Evolutionary conservation across 2,888 invertebrate genomes (phyloP).

Genomic region (Drosophila kambysellisi): DNA sequence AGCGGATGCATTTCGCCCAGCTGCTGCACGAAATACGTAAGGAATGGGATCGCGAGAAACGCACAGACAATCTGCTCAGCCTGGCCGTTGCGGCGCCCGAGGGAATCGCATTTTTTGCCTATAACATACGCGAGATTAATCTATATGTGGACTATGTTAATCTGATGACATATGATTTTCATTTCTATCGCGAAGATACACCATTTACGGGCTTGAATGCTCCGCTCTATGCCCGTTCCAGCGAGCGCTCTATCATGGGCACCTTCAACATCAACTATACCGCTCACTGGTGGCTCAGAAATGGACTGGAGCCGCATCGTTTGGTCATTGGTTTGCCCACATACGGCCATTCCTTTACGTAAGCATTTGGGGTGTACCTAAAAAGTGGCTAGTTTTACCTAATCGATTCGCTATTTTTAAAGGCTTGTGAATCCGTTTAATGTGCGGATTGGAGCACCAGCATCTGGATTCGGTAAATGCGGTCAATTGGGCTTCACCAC

Average conservation of each 20-base stretch:
- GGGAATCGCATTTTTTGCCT: slow-evolving; percentile 90
- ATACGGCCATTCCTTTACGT: slow-evolving; percentile 93
- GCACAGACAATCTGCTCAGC: slow-evolving; percentile 87
- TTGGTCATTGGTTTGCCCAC: slow-evolving; percentile 94
- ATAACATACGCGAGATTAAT: slow-evolving; percentile 92
- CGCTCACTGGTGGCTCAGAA: slow-evolving; percentile 90
- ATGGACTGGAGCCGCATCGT: slow-evolving; percentile 91
- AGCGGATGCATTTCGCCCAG: slow-evolving; percentile 91
- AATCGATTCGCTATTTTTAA: slow-evolving; percentile 32
- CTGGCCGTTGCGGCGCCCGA: slow-evolving; percentile 93
- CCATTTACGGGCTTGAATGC: slow-evolving; percentile 95
- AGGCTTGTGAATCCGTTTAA: slow-evolving; percentile 89
- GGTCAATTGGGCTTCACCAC: slow-evolving; percentile 90
- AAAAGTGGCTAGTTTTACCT: background rate
- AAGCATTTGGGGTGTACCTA: slow-evolving; percentile 27
- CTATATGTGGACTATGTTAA: slow-evolving; percentile 94
- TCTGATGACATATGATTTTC: slow-evolving; percentile 97
- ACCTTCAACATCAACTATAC: slow-evolving; percentile 94
- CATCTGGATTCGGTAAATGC: slow-evolving; percentile 89
- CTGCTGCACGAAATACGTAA: slow-evolving; percentile 90
- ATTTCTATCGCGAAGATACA: slow-evolving; percentile 90
- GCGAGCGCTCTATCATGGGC: slow-evolving; percentile 88
- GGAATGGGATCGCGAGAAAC: slow-evolving; percentile 88
- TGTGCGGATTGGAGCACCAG: slow-evolving; percentile 89
- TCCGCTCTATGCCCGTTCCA: slow-evolving; percentile 89